These are phyloP conservation scores for Ptilodon capucinus DNA, from an alignment of 2,888 invertebrate species.

Conservation along the genomic window DNA sequence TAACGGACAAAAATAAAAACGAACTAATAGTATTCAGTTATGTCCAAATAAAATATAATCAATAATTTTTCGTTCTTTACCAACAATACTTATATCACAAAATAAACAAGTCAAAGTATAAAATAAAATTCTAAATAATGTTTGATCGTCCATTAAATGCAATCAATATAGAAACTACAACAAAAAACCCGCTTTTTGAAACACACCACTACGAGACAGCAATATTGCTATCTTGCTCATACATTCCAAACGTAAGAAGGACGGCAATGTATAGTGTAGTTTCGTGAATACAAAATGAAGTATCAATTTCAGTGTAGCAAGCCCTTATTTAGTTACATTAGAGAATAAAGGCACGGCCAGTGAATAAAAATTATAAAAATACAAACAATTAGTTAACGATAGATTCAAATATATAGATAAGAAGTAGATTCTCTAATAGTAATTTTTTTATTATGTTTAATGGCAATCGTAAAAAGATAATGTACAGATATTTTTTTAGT, in stretches of 20 bases:
- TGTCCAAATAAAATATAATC: neutral
- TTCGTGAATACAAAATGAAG: too few relatives aligned
- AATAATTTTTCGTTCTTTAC: too few relatives aligned
- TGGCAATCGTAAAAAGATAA: neutral
- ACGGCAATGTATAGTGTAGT: too few relatives aligned
- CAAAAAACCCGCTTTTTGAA: too few relatives aligned
- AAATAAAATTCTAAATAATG: constrained; percentile 9
- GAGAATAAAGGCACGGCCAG: constrained; percentile 37
- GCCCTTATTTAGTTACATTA: constrained; percentile 14
- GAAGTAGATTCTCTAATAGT: neutral
- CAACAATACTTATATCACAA: neutral
- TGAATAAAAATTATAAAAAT: constrained; percentile 13
- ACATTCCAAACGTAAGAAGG: too few relatives aligned
- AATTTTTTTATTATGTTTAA: neutral
- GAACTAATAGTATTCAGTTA: too few relatives aligned
- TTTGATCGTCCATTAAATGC: constrained; percentile 21
- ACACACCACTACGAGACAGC: too few relatives aligned
- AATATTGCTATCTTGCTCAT: too few relatives aligned
- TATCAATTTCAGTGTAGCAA: constrained; percentile 7
- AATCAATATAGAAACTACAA: constrained; percentile 1
- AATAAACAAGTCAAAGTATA: neutral
- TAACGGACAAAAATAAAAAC: too few relatives aligned
- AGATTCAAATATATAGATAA: neutral
- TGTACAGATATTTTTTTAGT: neutral
- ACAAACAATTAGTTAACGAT: neutral